Base-by-base conservation (phyloP, 1,140 invertebrate species). In the Ooceraea biroi region DNA sequence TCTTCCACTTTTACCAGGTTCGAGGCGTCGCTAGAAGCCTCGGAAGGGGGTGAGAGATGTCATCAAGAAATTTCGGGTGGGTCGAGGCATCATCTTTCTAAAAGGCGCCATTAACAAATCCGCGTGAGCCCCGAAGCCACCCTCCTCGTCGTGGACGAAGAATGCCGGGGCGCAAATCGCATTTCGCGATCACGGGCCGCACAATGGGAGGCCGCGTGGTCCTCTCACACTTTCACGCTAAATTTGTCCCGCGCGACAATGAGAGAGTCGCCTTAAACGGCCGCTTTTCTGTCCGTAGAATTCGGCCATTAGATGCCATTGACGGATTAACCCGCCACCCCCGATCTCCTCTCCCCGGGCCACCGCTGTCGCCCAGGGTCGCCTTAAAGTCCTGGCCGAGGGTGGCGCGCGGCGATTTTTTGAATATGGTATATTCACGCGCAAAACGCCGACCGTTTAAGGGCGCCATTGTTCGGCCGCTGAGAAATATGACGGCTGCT, bases 141-240 rank as follows among this genome's bases (percentile, higher is more conserved):
- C 68, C 57, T n/a, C 60, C 66, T 55, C 65, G 52, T 82, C 55
- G 25, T 22, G 78, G n/a, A 48, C 78, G 57, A 82, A 50, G 57
- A 63, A 80, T 50, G 22, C 19, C 44, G 17, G 30, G 66, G 52
- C 27, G 19, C 50, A 80, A 80, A 71, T 80, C 76, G 76, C 76
- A 80, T 71, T 71, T 80, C 17, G 65, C 65, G 57, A 77, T 71
- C 58, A 44, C 22, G 44, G 25, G 11, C 57, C 76, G 50, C 65
- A 80, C 65, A 80, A 80, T 22, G 50, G 60, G 66, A 72, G 71
- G 73, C 82, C 74, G 63, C 68, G 68, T 48, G 22, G 12, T 84
- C 66, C 86, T 82, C 90, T 86, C 88, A 88, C 88, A 90, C 91
- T 92, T 92, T 91, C 86, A 91, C 85, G 85, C 44, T 91, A 89